Conservation (phyloP, 2,888 invertebrate species). For the Alviniconcha strummeri region DNA sequence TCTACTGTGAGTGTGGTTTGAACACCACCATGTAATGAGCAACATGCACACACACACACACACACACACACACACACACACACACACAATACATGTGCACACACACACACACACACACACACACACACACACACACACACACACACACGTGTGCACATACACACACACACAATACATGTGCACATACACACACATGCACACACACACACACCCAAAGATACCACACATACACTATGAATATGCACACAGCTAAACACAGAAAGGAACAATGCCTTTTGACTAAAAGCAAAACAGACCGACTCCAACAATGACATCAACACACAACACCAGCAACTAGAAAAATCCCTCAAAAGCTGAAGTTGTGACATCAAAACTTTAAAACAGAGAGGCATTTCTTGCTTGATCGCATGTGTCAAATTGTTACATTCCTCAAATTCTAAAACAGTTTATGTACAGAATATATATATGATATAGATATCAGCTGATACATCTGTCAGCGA, state of each 20-base stretch:
- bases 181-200: not conserved
- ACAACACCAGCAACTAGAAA: no score
- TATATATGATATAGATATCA: not conserved
- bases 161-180: not conserved
- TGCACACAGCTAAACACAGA: not conserved
- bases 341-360: no score
- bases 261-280: not conserved
- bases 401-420: no score
- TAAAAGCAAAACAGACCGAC: no score
- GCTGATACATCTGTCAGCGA: no score
- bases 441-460: not conserved
- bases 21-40: not conserved
- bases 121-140: not conserved
- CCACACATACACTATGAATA: not conserved
- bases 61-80: conserved; percentile 15
- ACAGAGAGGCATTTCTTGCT: no score
- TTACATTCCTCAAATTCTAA: no score
- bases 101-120: conserved; percentile 2
- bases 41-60: conserved; percentile 3
- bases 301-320: no score
- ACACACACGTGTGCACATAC: not conserved
- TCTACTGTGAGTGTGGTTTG: no score
- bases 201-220: not conserved
- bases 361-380: no score
- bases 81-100: not conserved